Evolutionary conservation across 2,888 invertebrate species (phyloP).

Genomic region (Oxycera nigricornis): DNA sequence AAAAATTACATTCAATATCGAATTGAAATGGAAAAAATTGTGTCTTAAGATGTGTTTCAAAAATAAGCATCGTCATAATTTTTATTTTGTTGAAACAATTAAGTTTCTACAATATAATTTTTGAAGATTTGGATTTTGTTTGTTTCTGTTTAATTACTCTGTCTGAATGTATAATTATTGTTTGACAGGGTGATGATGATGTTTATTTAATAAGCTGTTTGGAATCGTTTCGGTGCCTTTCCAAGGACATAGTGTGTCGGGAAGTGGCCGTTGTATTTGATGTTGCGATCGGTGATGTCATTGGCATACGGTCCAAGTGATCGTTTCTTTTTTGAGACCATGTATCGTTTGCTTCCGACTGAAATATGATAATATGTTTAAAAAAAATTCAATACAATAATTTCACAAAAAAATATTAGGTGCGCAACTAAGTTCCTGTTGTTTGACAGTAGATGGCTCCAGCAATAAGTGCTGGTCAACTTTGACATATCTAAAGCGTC

Average conservation of each 20-base stretch:
- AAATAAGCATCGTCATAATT: background rate
- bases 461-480: no score
- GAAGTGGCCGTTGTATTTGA: constrained; percentile 19
- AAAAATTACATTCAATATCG: background rate
- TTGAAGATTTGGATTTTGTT: background rate
- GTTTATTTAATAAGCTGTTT: constrained; percentile 21
- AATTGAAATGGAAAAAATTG: background rate
- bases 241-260: constrained; percentile 15
- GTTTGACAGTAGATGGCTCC: no score
- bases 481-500: no score
- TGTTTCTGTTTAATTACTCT: background rate
- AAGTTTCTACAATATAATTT: background rate
- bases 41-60: background rate
- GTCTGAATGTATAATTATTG: no score
- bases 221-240: constrained; percentile 30
- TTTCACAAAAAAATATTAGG: background rate
- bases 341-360: constrained; percentile 57
- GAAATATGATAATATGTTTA: no score
- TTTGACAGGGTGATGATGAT: no score
- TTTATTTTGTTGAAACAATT: no score
- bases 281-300: constrained; percentile 45
- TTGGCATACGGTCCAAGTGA: constrained; percentile 55
- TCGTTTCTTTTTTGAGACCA: constrained; percentile 61
- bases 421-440: no score
- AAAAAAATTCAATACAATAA: no score